Evolutionary conservation across 2,888 invertebrate species (phyloP).

Genomic region (Tinea semifulvella): DNA sequence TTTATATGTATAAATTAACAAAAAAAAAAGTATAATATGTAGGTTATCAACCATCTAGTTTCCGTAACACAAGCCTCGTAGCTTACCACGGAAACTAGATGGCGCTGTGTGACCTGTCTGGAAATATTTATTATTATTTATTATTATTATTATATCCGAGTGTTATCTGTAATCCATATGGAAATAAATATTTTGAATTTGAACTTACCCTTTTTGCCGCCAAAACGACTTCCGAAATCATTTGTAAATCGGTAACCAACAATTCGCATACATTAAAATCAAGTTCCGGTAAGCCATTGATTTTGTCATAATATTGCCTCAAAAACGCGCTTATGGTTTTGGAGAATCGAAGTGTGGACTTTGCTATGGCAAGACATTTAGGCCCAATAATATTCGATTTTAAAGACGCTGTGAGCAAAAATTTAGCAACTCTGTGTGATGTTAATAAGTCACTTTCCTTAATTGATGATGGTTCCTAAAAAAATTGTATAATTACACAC

Average conservation of each 20-base stretch:
- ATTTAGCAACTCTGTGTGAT: constrained; percentile 39
- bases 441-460: constrained; percentile 30
- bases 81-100: too few relatives aligned
- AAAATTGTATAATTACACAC: too few relatives aligned
- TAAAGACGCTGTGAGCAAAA: constrained; percentile 36
- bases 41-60: too few relatives aligned
- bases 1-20: too few relatives aligned
- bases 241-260: constrained; percentile 40
- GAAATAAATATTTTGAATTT: too few relatives aligned
- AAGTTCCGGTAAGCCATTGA: constrained; percentile 14
- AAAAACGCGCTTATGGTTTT: background rate
- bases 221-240: constrained; percentile 45
- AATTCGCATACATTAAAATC: constrained; percentile 39
- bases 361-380: constrained; percentile 46
- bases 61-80: too few relatives aligned
- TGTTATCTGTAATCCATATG: too few relatives aligned
- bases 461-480: constrained; percentile 42
- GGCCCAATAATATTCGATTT: constrained; percentile 47
- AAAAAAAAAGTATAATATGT: too few relatives aligned
- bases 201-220: constrained; percentile 52
- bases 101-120: too few relatives aligned
- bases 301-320: background rate
- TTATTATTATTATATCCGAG: background rate
- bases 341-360: constrained; percentile 28
- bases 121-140: background rate